Evolutionary conservation across 1,140 invertebrate genomes (phyloP).

Genomic region (Caenorhabditis tropicalis): DNA sequence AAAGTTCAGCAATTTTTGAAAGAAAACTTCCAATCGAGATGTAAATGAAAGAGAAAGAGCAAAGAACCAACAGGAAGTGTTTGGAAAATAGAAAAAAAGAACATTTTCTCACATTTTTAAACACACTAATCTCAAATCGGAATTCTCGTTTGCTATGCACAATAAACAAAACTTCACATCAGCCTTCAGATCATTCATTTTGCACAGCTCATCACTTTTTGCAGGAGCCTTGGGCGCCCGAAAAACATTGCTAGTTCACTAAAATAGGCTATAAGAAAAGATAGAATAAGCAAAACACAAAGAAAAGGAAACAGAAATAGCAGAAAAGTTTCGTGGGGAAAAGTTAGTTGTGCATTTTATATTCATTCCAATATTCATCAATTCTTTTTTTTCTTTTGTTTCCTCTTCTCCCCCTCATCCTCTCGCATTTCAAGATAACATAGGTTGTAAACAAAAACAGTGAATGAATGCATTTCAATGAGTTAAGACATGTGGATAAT

Average conservation of each 20-base stretch:
- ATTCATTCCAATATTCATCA: neutral
- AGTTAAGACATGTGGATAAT: neutral
- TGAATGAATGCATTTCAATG: constrained; percentile 11
- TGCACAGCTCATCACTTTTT: neutral
- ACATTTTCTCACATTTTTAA: neutral
- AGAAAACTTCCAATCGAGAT: neutral
- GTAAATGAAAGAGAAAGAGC: neutral
- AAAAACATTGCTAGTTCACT: neutral
- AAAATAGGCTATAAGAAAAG: neutral
- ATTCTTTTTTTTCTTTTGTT: neutral
- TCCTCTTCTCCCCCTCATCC: neutral
- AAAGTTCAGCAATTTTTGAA: neutral
- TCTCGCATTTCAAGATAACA: neutral
- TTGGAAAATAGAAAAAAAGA: neutral
- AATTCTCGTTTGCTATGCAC: neutral
- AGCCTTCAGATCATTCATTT: neutral
- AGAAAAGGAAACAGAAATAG: neutral
- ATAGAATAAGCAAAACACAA: neutral
- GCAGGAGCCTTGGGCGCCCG: neutral
- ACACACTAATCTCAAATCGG: neutral
- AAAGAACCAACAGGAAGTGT: neutral
- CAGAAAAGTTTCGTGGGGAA: neutral
- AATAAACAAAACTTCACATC: neutral
- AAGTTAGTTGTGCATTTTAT: neutral
- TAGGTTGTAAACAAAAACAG: constrained; percentile 17